Conservation (phyloP, 1,140 invertebrate genomes). For the Tribolium castaneum region DNA sequence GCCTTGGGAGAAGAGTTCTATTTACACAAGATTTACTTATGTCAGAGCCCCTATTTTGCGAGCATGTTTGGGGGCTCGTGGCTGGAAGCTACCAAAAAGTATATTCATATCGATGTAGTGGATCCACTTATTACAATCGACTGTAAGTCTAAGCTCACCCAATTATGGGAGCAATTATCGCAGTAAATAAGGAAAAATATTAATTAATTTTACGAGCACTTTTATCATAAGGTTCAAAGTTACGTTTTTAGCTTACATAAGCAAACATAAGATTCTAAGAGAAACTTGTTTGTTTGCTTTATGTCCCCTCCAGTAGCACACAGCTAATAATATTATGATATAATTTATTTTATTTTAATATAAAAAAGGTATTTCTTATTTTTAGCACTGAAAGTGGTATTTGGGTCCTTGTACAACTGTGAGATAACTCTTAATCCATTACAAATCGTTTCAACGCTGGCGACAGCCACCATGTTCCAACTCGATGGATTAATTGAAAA, state of each 20-base stretch:
- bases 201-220: too few relatives aligned
- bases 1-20: constrained; percentile 80
- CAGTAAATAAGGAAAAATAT: too few relatives aligned
- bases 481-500: constrained; percentile 80
- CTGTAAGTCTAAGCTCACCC: constrained; percentile 66
- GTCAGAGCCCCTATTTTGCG: constrained; percentile 84
- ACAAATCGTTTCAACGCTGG: constrained; percentile 77
- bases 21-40: constrained; percentile 83
- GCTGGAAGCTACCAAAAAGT: constrained; percentile 77
- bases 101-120: constrained; percentile 77
- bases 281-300: neutral
- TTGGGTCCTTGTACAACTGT: constrained; percentile 84
- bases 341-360: neutral
- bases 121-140: constrained; percentile 81
- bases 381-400: constrained; percentile 74
- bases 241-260: neutral
- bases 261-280: neutral
- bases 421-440: constrained; percentile 79
- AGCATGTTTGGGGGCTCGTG: constrained; percentile 89
- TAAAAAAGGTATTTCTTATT: constrained; percentile 8
- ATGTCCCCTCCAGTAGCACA: neutral
- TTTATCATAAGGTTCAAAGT: constrained; percentile 35
- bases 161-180: too few relatives aligned
- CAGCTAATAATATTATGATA: too few relatives aligned
- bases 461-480: constrained; percentile 82